Evolutionary conservation across 2,113 vertebrate genomes (phyloP).

Genomic region (Paradoxurus hermaphroditus): DNA sequence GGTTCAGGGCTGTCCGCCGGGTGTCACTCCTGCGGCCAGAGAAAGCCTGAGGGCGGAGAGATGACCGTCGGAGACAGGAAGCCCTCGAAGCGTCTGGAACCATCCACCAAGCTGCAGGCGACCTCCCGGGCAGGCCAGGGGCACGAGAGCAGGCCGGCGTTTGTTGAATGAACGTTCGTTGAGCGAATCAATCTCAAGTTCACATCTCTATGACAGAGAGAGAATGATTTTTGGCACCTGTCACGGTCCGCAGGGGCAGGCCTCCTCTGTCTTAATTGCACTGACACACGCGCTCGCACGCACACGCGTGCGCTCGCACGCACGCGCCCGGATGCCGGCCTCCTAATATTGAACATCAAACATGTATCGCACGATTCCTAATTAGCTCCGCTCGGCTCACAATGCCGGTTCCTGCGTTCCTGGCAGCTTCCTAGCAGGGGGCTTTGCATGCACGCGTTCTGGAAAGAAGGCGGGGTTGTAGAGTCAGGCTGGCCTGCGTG

Average conservation of each 20-base stretch:
- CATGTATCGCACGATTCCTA: not conserved
- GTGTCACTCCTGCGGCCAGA: not conserved
- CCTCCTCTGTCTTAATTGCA: not conserved
- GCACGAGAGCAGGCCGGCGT: not conserved
- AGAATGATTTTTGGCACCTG: slow-evolving; percentile 8
- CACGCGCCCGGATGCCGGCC: not conserved
- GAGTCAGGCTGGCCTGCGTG: not conserved
- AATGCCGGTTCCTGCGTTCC: not conserved
- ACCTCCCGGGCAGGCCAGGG: not conserved
- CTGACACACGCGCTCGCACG: not conserved
- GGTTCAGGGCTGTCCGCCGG: not conserved
- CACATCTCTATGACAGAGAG: not conserved
- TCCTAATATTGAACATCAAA: not conserved
- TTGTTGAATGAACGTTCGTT: not conserved
- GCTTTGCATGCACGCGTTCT: not conserved
- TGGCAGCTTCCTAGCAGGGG: not conserved
- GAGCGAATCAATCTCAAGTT: not conserved
- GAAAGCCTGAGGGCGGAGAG: not conserved
- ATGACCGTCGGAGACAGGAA: not conserved
- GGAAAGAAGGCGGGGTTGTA: too few species aligned
- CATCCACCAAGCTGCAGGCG: not conserved
- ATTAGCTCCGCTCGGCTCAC: not conserved
- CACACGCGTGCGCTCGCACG: not conserved
- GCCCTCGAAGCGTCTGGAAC: not conserved
- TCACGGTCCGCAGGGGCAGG: not conserved